Base-by-base conservation (phyloP, 2,797 vertebrate species). In the Cryptoblepharus egeriae region DNA sequence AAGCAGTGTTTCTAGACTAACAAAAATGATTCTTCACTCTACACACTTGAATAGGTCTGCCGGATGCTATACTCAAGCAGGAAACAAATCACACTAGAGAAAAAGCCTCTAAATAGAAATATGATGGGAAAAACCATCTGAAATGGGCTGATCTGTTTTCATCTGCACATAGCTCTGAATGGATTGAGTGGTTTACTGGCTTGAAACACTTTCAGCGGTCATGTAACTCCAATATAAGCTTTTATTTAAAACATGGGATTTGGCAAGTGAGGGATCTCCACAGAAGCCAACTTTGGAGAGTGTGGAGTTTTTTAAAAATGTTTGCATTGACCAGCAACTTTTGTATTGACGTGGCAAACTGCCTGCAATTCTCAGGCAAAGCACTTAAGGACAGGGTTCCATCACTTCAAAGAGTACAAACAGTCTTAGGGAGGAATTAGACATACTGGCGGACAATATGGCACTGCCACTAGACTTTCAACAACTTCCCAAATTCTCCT, bases 211-310 rank as follows among this genome's bases (percentile, higher is more conserved):
- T 92, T 87, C 20, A 85, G 89, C 67, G 91, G 90, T 91, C 83
- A 37, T 80, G 85, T 91, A 87, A 91, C 37, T 85, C 87, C 85
- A 87, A 84, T 61, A 68, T 16, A 58, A 87, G 78, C 88, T 89
- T 92, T 91, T 90, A 91, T 83, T 90, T 77, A 85, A 92, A 88
- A 92, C 87, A 79, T 1, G 71, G 85, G 89, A 91, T 73, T 81
- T 92, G 86, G 89, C 92, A 93, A 88, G 81, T 78, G 87, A 79
- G 68, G 60, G 83, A 75, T 49, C 85, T 85, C 86, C 35, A 77
- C 87, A 84, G 72, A 88, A 92, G 69, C 81, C 89, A 87, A 88
- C 85, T 89, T 90, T 90, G 28, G 61, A 83, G 52, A 73, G 35
- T 6, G 45, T 45, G 57, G 15, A 13, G 2, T 12, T 32, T 67